Percentiles rank a stretch among this genome's conserved stretches.
These are phyloP conservation scores for Caenorhabditis uteleia DNA, from an alignment of 2,888 invertebrate genomes.

Conservation along the genomic window DNA sequence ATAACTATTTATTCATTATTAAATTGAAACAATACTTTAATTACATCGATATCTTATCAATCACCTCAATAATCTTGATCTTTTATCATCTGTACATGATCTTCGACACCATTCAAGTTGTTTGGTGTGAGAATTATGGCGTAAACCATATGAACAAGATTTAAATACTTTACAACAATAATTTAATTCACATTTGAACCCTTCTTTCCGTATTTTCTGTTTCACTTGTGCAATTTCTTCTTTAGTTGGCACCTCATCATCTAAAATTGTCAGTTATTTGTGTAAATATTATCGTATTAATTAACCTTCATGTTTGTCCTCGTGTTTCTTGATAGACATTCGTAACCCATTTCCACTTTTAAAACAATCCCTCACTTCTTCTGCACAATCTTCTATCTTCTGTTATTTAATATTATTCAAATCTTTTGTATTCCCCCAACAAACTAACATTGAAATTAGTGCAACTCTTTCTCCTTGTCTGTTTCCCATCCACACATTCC, in stretches of 20 bases:
- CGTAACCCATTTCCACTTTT: not conserved
- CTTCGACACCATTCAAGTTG: conserved; percentile 62
- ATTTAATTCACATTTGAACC: conserved; percentile 51
- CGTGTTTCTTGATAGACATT: not conserved
- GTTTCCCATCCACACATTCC: conserved; percentile 51
- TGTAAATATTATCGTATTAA: too few relatives aligned
- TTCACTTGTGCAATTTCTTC: conserved; percentile 46
- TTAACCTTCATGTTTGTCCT: not conserved
- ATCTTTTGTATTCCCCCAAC: not conserved
- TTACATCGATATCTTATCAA: too few relatives aligned
- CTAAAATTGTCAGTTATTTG: conserved; percentile 4
- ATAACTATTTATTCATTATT: too few relatives aligned
- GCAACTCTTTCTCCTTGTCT: conserved; percentile 42
- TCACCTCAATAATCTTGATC: not conserved
- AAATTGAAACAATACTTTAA: too few relatives aligned
- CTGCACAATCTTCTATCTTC: conserved; percentile 38
- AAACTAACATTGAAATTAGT: conserved; percentile 28
- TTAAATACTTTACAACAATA: conserved; percentile 54
- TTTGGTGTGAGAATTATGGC: conserved; percentile 52
- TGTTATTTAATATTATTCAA: conserved; percentile 3
- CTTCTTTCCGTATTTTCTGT: conserved; percentile 37
- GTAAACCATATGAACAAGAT: conserved; percentile 52
- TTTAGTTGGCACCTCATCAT: conserved; percentile 41
- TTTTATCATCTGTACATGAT: conserved; percentile 40
- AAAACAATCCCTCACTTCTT: conserved; percentile 26